Base-by-base conservation (phyloP, 2,888 invertebrate species). In the Ennomos fuscantarius region DNA sequence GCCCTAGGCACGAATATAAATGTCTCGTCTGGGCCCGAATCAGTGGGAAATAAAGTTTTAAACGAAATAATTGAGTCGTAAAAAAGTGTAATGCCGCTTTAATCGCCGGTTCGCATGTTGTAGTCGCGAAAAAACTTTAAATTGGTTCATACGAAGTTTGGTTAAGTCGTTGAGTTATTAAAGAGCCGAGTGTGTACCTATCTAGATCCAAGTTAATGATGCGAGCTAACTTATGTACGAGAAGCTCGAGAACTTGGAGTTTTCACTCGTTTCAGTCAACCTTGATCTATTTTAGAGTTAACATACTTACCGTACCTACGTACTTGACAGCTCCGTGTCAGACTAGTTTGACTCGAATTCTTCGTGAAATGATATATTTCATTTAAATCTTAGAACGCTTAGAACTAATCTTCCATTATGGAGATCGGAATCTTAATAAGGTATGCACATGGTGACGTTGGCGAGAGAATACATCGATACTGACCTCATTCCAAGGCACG, bases 401-500 rank as follows among this genome's bases (percentile, higher is more conserved):
- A 24, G 15, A 10, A 41, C 5, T 15, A 2, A 39, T 8, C 37
- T 12, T 0, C 40, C 31, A 31, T 37, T 43, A 43, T 57, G 13
- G 24, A 37, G 11, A 12, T 24, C 24, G 8, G n/a, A 9, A 13
- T 39, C 9, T 9, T 9, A 13, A 13, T 40, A 10, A n/a, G 24
- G 24, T 41, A 41, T 1, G 40, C 15, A 24, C 8, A 5, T 6
- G 24, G 24, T 24, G 6, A n/a, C 24, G n/a, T 41, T 40, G 2
- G 15, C 9, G 9, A 15, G 9, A 15, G 0, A 15, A 40, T 9
- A 8, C 10, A 2, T 15, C n/a, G 8, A 6, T 42, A 65, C 82
- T 57, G 69, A 95, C 95, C 94, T 98, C 97, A 90, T 99, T 99
- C 98, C 99, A 99, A 9, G 99, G 99, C 31, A 99, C 97, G 82